Percentiles rank a stretch among this genome's conserved stretches.
Conservation (phyloP, 2,888 invertebrate genomes). For the Cryptus viduatorius region DNA sequence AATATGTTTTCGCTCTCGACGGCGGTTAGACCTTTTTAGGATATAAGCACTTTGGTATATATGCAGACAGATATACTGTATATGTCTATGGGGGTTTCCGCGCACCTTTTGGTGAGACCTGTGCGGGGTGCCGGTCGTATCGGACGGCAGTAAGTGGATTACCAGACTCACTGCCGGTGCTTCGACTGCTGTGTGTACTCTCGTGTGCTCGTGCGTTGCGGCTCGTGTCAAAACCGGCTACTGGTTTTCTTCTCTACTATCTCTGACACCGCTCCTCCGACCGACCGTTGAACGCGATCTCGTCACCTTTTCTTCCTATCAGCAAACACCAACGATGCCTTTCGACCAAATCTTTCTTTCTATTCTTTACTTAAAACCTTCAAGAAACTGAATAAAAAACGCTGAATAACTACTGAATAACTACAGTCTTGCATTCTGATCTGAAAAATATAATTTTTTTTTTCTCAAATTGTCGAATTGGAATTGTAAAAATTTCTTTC, state of each 20-base stretch:
- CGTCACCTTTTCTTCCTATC: constrained; percentile 37
- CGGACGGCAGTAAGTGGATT: constrained; percentile 77
- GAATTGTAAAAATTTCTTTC: neutral
- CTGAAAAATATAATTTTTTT: too few species aligned
- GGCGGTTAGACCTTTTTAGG: too few species aligned
- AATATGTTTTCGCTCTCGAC: too few species aligned
- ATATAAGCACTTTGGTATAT: too few species aligned
- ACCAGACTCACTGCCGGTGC: constrained; percentile 63
- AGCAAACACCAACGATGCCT: neutral
- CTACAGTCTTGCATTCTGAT: too few species aligned
- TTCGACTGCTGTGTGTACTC: constrained; percentile 25
- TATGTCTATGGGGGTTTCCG: constrained; percentile 61
- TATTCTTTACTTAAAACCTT: constrained; percentile 13
- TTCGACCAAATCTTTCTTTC: constrained; percentile 25
- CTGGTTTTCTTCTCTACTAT: constrained; percentile 13
- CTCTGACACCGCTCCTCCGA: constrained; percentile 1
- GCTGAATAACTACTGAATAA: too few species aligned
- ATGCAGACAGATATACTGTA: neutral
- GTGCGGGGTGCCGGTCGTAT: constrained; percentile 52
- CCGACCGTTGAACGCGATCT: neutral
- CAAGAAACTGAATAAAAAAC: neutral
- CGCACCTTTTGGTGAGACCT: constrained; percentile 66
- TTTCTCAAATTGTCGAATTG: neutral
- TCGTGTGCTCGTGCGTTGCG: constrained; percentile 43
- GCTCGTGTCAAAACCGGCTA: constrained; percentile 2